Evolutionary conservation across 2,113 vertebrate genomes (phyloP).

Genomic region (Marmota flaviventris): DNA sequence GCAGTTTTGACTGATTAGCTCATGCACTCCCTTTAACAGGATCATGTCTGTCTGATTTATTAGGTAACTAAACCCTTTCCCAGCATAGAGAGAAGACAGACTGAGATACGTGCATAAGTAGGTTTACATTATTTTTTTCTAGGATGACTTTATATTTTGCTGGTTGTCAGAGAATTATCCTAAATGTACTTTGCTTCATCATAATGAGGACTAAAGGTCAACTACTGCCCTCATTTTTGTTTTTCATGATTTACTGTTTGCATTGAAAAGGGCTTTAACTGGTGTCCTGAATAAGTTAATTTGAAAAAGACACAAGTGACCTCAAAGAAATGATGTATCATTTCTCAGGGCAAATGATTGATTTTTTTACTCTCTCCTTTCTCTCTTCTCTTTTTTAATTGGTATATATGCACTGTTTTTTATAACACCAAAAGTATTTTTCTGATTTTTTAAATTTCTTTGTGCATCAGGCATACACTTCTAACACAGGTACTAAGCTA

Average conservation of each 20-base stretch:
- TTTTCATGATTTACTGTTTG: background rate
- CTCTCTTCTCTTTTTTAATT: background rate
- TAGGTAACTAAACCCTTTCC: conserved; percentile 20
- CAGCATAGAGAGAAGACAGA: background rate
- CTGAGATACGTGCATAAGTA: background rate
- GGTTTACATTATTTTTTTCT: background rate
- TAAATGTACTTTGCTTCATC: background rate
- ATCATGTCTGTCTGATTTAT: conserved; percentile 56
- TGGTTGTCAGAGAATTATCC: background rate
- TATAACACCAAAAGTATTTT: background rate
- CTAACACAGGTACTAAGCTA: background rate
- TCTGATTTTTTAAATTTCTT: background rate
- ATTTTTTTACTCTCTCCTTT: background rate
- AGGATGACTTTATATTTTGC: background rate
- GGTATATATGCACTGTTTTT: background rate
- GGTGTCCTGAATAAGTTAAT: background rate
- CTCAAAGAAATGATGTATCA: background rate
- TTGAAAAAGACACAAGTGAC: background rate
- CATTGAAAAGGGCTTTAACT: conserved; percentile 20
- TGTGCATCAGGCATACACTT: background rate
- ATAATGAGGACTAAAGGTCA: background rate
- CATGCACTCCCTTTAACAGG: background rate
- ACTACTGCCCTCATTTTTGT: background rate
- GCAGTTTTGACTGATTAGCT: conserved; percentile 51
- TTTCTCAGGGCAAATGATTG: background rate